Conservation (phyloP, 2,888 invertebrate genomes). For the Blomia tropicalis region DNA sequence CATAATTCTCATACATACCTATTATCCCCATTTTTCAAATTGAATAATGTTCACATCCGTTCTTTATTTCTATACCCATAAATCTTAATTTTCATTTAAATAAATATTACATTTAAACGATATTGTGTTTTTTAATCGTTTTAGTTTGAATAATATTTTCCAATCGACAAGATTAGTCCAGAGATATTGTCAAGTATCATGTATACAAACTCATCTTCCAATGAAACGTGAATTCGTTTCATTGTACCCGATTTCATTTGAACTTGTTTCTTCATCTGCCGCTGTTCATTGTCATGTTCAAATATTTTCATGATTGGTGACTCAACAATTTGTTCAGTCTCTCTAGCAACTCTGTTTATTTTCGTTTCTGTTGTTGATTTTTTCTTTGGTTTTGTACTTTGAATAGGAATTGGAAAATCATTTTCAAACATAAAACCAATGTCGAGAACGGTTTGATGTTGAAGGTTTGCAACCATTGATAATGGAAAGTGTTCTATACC, state of each 20-base stretch:
- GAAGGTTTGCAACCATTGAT: neutral
- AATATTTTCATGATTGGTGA: neutral
- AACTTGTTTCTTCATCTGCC: neutral
- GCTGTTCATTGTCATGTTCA: neutral
- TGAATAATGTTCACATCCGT: no score
- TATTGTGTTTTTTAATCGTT: no score
- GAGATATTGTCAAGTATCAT: conserved; percentile 31
- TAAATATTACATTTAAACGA: no score
- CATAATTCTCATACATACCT: no score
- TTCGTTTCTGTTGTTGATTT: neutral
- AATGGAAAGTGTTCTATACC: neutral
- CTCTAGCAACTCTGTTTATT: neutral
- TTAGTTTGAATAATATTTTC: no score
- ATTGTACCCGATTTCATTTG: neutral
- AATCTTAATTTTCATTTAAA: no score
- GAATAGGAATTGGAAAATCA: neutral
- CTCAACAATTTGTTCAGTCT: neutral
- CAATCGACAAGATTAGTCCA: conserved; percentile 31
- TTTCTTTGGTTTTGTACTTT: neutral
- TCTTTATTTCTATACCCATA: no score
- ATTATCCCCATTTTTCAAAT: no score
- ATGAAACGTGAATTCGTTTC: neutral
- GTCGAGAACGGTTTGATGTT: conserved; percentile 1
- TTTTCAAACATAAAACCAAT: conserved; percentile 1
- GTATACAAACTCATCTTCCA: conserved; percentile 30